Evolutionary conservation across 2,113 vertebrate genomes (phyloP).

Genomic region (Perca schrenkii): DNA sequence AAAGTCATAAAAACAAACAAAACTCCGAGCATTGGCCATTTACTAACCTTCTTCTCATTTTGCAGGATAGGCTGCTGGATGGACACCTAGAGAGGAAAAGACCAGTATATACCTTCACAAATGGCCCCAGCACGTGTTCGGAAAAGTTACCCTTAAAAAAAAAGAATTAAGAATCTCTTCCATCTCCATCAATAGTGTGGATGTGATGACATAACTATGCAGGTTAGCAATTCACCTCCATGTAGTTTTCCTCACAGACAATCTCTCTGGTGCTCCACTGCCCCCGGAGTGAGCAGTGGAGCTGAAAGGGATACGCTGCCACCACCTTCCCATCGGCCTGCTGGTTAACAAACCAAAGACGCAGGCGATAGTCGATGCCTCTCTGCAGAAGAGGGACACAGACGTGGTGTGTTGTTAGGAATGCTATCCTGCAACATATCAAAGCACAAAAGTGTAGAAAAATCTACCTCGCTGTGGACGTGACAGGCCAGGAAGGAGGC

Average conservation of each 20-base stretch:
- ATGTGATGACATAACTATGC: not conserved
- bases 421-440: not conserved
- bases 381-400: conserved; percentile 36
- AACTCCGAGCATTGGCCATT: not conserved
- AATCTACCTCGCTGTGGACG: conserved; percentile 58
- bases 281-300: conserved; percentile 42
- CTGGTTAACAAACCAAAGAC: conserved; percentile 61
- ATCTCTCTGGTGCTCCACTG: conserved; percentile 61
- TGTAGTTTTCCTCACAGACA: conserved; percentile 74
- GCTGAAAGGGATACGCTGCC: conserved; percentile 45
- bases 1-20: not conserved
- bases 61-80: conserved; percentile 21
- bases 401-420: not conserved
- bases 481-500: conserved; percentile 77
- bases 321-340: conserved; percentile 17
- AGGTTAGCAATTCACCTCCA: conserved; percentile 62
- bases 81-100: conserved; percentile 55
- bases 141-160: too few relatives aligned
- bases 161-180: not conserved
- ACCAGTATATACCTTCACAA: not conserved
- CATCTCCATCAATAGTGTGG: not conserved
- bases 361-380: conserved; percentile 51
- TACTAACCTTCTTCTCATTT: conserved; percentile 14
- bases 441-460: not conserved
- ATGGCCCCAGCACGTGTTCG: not conserved